Base-by-base conservation (phyloP, 2,888 invertebrate species). In the Uloborus plumipes region DNA sequence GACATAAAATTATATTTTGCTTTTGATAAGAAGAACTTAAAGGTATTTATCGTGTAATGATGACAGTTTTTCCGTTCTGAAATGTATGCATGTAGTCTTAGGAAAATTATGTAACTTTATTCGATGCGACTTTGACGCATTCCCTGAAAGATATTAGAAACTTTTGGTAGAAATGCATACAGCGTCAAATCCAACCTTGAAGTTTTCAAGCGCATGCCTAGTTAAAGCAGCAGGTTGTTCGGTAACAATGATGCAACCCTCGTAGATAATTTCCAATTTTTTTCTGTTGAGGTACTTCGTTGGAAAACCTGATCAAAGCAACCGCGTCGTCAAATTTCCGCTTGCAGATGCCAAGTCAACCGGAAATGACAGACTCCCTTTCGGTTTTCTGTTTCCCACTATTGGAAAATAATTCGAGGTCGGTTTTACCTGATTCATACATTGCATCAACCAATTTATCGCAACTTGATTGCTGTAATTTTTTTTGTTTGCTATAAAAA, bases 181-280 rank as follows among this genome's bases (percentile, higher is more conserved):
- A 20, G 71, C 71, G 71, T 71, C 71, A 71, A 49, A 59, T 22
- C 47, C 61, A 71, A 61, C 71, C 71, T 71, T 71, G 71, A 50
- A 71, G 47, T 22, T 16, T 16, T 7, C 47, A 53, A 53, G 53
- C 51, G 47, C 51, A 55, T 14, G 53, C 18, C 13, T 67, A 49
- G 31, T 14, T 47, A 55, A 62, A 71, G 39, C 58, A 65, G 22
- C 64, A 58, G 31, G 55, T 69, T 73, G 72, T 62, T 20, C 65
- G n/a, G 80, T 64, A 80, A 81, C 74, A 75, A 64, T 81, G 80
- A 81, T 70, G 80, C 80, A 81, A 74, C 64, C 51, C 64, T 74
- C 70, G 39, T 16, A 20, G 50, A 67, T 69, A 81, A 81, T 81
- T 81, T 75, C 80, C 59, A 49, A 18, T 39, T 39, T 9, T 39